A percentile compares a stretch with the other conserved stretches of the same genome.
These are phyloP conservation scores for Fragum whitleyi DNA, from an alignment of 2,888 invertebrate genomes.

Conservation along the genomic window DNA sequence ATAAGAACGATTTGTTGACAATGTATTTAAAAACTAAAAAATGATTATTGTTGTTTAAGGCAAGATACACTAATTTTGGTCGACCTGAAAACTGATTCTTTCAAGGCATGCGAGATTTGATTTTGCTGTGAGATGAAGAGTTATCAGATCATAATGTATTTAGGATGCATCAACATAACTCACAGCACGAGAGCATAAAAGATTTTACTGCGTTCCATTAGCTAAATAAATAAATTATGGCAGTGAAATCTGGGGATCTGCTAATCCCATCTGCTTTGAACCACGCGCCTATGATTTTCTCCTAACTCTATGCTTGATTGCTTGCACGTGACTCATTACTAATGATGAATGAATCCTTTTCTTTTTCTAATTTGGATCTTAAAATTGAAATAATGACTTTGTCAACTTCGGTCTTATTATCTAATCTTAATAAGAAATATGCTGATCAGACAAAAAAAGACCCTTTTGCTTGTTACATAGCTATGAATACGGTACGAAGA, in stretches of 20 bases:
- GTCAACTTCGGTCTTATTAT: too few relatives aligned
- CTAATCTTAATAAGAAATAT: too few relatives aligned
- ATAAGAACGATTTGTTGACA: too few relatives aligned
- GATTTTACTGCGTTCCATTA: constrained; percentile 49
- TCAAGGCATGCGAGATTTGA: not conserved
- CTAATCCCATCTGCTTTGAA: constrained; percentile 34
- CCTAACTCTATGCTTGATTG: constrained; percentile 19
- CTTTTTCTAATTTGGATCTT: not conserved
- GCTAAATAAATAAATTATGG: constrained; percentile 51
- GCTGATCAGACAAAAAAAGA: too few relatives aligned
- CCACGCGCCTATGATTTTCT: constrained; percentile 35
- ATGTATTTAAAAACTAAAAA: too few relatives aligned
- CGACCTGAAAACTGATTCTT: not conserved
- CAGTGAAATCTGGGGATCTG: constrained; percentile 25
- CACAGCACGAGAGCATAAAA: constrained; percentile 42
- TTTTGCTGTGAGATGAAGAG: too few relatives aligned
- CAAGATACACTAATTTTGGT: too few relatives aligned
- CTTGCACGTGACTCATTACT: constrained; percentile 24
- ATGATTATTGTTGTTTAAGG: too few relatives aligned
- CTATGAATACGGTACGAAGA: too few relatives aligned
- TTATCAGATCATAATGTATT: not conserved
- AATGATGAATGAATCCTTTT: constrained; percentile 4
- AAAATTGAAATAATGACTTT: too few relatives aligned
- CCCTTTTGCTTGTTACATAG: too few relatives aligned
- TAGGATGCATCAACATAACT: constrained; percentile 18